A percentile compares a stretch with the other conserved stretches of the same genome.
These are phyloP conservation scores for Agraylea sexmaculata DNA, from an alignment of 1,140 invertebrate species.

Conservation along the genomic window DNA sequence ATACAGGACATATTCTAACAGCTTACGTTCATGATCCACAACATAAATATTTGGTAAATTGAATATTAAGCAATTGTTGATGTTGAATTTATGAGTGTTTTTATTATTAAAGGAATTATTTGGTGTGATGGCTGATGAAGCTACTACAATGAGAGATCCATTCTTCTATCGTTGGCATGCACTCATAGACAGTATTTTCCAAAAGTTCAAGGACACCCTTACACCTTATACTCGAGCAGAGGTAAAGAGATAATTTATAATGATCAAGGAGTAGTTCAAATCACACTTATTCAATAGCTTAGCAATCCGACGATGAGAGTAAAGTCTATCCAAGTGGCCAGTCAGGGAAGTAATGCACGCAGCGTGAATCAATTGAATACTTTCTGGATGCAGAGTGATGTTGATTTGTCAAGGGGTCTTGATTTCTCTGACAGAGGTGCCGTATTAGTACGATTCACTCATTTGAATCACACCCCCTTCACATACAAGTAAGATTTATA, in stretches of 20 bases:
- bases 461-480: conserved; percentile 53
- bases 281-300: conserved; percentile 22
- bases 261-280: neutral
- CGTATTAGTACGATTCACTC: conserved; percentile 45
- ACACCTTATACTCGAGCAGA: conserved; percentile 45
- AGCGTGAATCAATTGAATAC: conserved; percentile 37
- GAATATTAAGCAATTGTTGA: too few relatives aligned
- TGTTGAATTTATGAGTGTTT: too few relatives aligned
- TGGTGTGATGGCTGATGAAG: conserved; percentile 52
- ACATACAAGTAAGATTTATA: conserved; percentile 34
- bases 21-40: conserved; percentile 53
- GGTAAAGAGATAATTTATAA: conserved; percentile 27
- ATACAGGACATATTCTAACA: conserved; percentile 49
- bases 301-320: conserved; percentile 27
- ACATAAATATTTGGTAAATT: conserved; percentile 42
- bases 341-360: conserved; percentile 22
- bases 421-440: conserved; percentile 45
- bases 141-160: conserved; percentile 57
- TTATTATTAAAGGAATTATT: conserved; percentile 39
- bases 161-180: conserved; percentile 61
- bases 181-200: conserved; percentile 51
- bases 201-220: conserved; percentile 45
- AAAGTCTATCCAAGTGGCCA: conserved; percentile 25
- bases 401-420: conserved; percentile 47
- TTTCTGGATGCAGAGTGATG: conserved; percentile 49